phyloP scores from a whole-genome alignment of 2,797 vertebrate genomes.

The Petrocephalus schoutedeni region DNA sequence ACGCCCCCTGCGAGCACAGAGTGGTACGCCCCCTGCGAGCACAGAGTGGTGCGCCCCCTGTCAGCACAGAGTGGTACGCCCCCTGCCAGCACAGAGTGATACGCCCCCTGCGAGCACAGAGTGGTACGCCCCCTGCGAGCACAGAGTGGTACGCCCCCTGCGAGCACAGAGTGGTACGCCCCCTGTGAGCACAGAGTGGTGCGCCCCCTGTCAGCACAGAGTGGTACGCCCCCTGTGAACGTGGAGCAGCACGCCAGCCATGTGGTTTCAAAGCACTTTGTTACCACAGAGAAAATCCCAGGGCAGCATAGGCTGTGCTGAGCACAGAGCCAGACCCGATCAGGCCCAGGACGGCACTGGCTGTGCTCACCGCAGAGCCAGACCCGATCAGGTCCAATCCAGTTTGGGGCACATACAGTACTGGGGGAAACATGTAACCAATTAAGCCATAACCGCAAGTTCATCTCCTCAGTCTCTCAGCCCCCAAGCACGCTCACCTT shows the following conservation, averaged over 20 bases:
- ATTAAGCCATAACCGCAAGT: neutral
- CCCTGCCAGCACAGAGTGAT: neutral
- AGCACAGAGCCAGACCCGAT: neutral
- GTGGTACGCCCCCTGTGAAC: neutral
- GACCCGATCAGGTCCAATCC: neutral
- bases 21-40: neutral
- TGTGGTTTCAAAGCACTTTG: neutral
- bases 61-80: neutral
- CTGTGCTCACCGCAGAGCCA: neutral
- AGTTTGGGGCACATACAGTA: neutral
- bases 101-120: neutral
- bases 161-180: neutral
- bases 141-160: too few relatives aligned
- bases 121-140: neutral
- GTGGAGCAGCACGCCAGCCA: neutral
- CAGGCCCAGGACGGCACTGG: neutral
- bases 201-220: too few relatives aligned
- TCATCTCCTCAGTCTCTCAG: neutral
- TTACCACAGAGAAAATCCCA: neutral
- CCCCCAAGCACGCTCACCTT: neutral
- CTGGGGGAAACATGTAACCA: neutral
- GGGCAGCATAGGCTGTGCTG: neutral
- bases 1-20: neutral
- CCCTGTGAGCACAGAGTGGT: neutral
- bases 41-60: too few relatives aligned